phyloP scores from a whole-genome alignment of 2,797 vertebrate genomes.

The Odontamblyopus lacepedii region DNA sequence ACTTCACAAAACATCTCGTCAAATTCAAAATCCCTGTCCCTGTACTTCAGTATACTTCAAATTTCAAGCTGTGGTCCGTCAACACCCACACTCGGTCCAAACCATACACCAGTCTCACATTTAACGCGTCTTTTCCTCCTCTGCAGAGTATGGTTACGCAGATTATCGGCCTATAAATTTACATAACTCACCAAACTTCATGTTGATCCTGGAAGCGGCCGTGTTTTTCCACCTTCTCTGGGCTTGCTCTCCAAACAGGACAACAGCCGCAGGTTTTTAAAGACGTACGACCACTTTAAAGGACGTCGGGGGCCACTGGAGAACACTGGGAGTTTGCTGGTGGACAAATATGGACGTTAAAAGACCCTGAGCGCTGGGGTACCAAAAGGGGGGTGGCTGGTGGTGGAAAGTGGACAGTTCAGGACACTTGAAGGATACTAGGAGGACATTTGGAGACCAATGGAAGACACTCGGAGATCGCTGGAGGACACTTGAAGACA shows the following conservation, averaged over 20 bases:
- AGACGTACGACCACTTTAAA: neutral
- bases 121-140: conserved; percentile 26
- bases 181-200: conserved; percentile 51
- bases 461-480: too few species aligned
- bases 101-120: conserved; percentile 22
- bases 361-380: neutral
- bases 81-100: neutral
- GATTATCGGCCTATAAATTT: conserved; percentile 48
- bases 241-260: conserved; percentile 9
- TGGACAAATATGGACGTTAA: too few species aligned
- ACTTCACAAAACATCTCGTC: neutral
- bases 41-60: neutral
- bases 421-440: too few species aligned
- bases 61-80: conserved; percentile 4
- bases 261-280: conserved; percentile 17
- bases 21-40: neutral
- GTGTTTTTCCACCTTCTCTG: conserved; percentile 19
- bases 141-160: conserved; percentile 31
- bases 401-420: too few species aligned
- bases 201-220: conserved; percentile 47
- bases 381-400: too few species aligned
- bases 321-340: neutral
- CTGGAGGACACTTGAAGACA: too few species aligned
- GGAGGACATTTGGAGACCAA: too few species aligned
- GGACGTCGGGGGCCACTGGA: neutral